Percentiles rank a stretch among this genome's conserved stretches.
phyloP scores from a whole-genome alignment of 2,888 invertebrate species.

The Cataglyphis altisquamis region DNA sequence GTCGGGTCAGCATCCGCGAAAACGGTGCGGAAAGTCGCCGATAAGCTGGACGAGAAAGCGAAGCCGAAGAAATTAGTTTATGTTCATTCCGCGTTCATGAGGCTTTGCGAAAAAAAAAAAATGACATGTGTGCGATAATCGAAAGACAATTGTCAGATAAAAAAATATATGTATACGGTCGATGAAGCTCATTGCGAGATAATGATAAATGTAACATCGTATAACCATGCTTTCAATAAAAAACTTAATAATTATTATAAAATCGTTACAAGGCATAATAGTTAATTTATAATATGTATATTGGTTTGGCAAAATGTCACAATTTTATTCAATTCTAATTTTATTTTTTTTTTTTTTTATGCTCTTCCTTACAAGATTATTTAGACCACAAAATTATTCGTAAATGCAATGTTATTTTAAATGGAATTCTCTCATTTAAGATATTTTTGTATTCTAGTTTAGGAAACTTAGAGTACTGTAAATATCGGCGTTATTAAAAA shows the following conservation, averaged over 20 bases:
- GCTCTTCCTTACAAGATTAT: background rate
- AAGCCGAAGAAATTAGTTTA: conserved; percentile 41
- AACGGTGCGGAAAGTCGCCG: conserved; percentile 18
- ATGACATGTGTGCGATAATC: background rate
- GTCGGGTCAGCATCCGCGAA: conserved; percentile 52
- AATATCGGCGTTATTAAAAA: background rate
- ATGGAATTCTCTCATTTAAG: conserved; percentile 6
- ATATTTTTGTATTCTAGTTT: background rate
- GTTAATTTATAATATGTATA: background rate
- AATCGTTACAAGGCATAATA: background rate
- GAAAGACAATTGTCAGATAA: background rate
- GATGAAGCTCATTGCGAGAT: too few species aligned
- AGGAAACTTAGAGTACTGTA: background rate
- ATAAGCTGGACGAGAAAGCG: conserved; percentile 22
- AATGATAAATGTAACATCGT: background rate
- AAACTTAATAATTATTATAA: background rate
- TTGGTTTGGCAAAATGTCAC: background rate
- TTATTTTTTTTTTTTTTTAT: background rate
- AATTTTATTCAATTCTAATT: background rate
- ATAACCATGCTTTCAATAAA: background rate
- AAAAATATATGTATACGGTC: background rate
- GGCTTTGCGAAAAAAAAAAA: background rate
- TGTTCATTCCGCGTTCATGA: background rate
- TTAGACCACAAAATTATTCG: background rate
- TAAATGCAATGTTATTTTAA: background rate